Percentiles rank a stretch among this genome's conserved stretches.
Evolutionary conservation across 2,113 vertebrate species (phyloP).

Genomic region (Pipa parva): DNA sequence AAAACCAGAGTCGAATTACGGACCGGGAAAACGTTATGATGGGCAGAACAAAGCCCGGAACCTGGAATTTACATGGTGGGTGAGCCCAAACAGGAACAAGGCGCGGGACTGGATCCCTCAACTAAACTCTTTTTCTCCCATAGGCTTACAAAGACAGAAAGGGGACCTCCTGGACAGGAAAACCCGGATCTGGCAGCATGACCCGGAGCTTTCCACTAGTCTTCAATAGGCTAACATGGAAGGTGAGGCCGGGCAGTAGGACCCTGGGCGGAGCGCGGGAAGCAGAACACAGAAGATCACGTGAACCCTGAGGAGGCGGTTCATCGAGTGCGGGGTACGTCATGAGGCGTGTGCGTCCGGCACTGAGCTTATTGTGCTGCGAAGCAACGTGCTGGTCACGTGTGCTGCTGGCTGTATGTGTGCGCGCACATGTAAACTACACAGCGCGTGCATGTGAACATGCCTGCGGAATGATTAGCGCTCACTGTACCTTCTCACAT

Average conservation of each 20-base stretch:
- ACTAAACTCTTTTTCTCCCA: slow-evolving; percentile 15
- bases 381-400: slow-evolving; percentile 15
- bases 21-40: slow-evolving; percentile 2
- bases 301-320: slow-evolving; percentile 27
- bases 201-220: slow-evolving; percentile 7
- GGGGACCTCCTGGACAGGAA: slow-evolving; percentile 3
- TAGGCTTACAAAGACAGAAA: slow-evolving; percentile 14
- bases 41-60: slow-evolving; percentile 24
- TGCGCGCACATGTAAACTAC: background rate
- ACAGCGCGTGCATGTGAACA: background rate
- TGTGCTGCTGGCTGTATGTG: background rate
- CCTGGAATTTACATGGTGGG: slow-evolving; percentile 7
- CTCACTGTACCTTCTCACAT: too few species aligned
- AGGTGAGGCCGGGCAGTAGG: slow-evolving; percentile 20
- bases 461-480: background rate
- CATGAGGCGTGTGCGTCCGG: slow-evolving; percentile 28
- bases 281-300: slow-evolving; percentile 3
- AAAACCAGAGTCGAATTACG: slow-evolving; percentile 17
- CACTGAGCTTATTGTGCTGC: slow-evolving; percentile 24
- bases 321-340: slow-evolving; percentile 27
- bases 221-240: background rate
- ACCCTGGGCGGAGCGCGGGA: slow-evolving; percentile 38
- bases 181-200: slow-evolving; percentile 17
- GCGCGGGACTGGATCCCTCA: slow-evolving; percentile 14
- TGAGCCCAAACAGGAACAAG: background rate